Percentiles rank a stretch among this genome's conserved stretches.
Evolutionary conservation across 2,888 invertebrate species (phyloP).

Genomic region (Phortica okadai): DNA sequence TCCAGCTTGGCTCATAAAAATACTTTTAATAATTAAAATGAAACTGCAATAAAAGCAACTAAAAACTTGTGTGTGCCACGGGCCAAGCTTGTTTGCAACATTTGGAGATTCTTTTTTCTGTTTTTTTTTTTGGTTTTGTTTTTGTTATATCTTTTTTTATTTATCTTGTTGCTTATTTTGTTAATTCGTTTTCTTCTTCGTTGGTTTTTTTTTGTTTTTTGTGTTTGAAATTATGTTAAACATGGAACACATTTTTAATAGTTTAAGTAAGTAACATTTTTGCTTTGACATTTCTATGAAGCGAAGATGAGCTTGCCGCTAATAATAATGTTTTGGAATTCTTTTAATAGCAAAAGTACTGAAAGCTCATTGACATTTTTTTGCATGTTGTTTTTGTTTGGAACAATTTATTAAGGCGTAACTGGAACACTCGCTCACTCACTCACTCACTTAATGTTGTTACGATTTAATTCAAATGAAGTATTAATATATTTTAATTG

Average conservation of each 20-base stretch:
- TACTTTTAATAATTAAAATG: slow-evolving; percentile 70
- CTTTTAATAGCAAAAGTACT: too few relatives aligned
- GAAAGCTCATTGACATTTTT: too few relatives aligned
- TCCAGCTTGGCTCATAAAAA: slow-evolving; percentile 56
- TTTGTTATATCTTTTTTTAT: slow-evolving; percentile 7
- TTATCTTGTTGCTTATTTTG: slow-evolving; percentile 34
- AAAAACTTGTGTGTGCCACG: slow-evolving; percentile 71
- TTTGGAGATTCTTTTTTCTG: neutral
- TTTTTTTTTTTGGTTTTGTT: slow-evolving; percentile 37
- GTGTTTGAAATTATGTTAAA: slow-evolving; percentile 24
- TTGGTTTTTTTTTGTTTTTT: neutral
- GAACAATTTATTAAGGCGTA: too few relatives aligned
- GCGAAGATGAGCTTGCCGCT: too few relatives aligned
- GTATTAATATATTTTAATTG: too few relatives aligned
- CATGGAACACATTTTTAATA: neutral
- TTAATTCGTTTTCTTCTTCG: slow-evolving; percentile 4
- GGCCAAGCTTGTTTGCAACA: slow-evolving; percentile 66
- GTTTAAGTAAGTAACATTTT: neutral
- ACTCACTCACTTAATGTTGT: too few relatives aligned
- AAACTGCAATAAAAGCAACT: slow-evolving; percentile 56
- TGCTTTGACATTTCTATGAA: too few relatives aligned
- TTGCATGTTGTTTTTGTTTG: too few relatives aligned
- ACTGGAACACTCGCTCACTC: too few relatives aligned
- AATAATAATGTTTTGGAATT: too few relatives aligned
- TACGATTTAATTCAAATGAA: too few relatives aligned